Base-by-base conservation (phyloP, 2,888 invertebrate genomes). In the Sinelater perroti region DNA sequence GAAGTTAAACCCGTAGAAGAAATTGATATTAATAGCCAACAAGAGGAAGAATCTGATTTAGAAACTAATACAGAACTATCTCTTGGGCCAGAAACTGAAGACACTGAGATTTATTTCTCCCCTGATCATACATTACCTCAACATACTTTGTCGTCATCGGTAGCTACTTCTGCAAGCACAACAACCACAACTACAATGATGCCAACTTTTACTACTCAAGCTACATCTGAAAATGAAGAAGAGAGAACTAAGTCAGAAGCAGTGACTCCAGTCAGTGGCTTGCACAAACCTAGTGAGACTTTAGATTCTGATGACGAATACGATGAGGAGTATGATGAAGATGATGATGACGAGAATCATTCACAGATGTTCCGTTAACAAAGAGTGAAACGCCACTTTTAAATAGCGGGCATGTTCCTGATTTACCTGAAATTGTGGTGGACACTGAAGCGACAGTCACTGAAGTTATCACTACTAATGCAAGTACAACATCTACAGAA, bases 281-380 rank as follows among this genome's bases (percentile, higher is more conserved):
- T 60, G 7, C 56, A 60, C 18, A 56, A 56, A 56, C 60, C 60
- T 6, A 60, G 56, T 30, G 60, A 60, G 50, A 53, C 59, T 3
- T 26, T 57, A 0, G 61, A 64, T 24, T 36, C 61, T 5, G 68
- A 65, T 51, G 67, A 69, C 8, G 73, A 68, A 44, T 79, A 80
- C 67, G 78, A 79, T 57, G 75, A 78, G 38, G 80, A 80, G 63
- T 79, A 80, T 66, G 79, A 77, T 7, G 75, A 73, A 7, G 71
- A 73, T 11, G 71, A 75, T 45, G 70, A 78, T 42, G 78, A 80
- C n/a, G n/a, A 1, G 78, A 79, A 51, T 77, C 78, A 52, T 77
- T 75, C 49, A 76, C 77, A 7, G 68, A 72, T 20, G 66, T 75
- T 24, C 75, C 73, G n/a, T 70, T 69, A 30, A 31, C 26, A n/a